These are phyloP conservation scores for Okamejei kenojei DNA, from an alignment of 2,797 vertebrate species.

Conservation along the genomic window DNA sequence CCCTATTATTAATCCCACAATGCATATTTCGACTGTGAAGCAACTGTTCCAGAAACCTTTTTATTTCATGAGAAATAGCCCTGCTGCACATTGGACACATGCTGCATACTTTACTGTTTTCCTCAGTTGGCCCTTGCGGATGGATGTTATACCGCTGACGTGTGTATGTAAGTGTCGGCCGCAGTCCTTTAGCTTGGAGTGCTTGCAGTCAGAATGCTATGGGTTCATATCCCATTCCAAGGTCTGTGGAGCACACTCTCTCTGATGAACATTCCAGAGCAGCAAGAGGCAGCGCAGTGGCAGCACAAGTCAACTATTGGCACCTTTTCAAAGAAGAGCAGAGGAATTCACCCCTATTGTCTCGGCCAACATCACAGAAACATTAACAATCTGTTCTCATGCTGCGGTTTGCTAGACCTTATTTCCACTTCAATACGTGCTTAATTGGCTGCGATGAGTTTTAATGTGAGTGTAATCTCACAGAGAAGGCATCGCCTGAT, in stretches of 20 bases:
- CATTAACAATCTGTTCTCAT: not conserved
- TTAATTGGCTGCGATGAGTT: not conserved
- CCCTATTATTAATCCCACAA: not conserved
- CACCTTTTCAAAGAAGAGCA: not conserved
- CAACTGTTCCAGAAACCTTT: not conserved
- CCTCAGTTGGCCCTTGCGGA: not conserved
- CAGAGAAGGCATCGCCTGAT: not conserved
- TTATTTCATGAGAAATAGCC: not conserved
- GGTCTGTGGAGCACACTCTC: not conserved
- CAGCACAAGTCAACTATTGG: not conserved
- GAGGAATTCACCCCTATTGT: not conserved
- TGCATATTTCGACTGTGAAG: not conserved
- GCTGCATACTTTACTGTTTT: not conserved
- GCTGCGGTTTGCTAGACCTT: not conserved
- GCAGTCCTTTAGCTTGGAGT: not conserved
- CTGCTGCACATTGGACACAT: not conserved
- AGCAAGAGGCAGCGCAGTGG: accelerated
- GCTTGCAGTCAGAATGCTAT: not conserved
- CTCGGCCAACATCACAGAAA: not conserved
- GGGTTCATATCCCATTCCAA: not conserved
- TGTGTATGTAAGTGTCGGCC: not conserved
- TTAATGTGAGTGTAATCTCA: not conserved
- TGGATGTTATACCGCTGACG: not conserved
- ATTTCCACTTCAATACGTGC: not conserved
- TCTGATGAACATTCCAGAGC: not conserved